A percentile compares a stretch with the other conserved stretches of the same genome.
phyloP scores from a whole-genome alignment of 2,797 vertebrate genomes.

The Phalanger gymnotis region DNA sequence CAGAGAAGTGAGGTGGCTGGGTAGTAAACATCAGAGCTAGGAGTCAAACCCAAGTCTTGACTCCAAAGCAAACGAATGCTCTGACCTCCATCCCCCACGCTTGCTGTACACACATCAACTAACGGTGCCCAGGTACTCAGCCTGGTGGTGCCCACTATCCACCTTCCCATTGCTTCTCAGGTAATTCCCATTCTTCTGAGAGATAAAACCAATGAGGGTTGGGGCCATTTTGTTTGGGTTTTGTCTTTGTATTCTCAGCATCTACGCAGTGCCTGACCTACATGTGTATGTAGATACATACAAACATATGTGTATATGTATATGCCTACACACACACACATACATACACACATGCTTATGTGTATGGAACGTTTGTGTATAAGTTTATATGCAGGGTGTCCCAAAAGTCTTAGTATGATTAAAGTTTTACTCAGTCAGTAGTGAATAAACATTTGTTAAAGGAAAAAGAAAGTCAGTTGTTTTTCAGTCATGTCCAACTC shows the following conservation, averaged over 20 bases:
- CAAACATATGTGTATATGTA: background rate
- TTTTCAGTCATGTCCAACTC: too few relatives aligned
- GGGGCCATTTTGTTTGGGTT: background rate
- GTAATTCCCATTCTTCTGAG: background rate
- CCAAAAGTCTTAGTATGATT: background rate
- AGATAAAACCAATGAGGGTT: background rate
- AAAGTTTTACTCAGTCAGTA: too few relatives aligned
- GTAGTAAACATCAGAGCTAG: background rate
- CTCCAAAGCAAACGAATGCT: background rate
- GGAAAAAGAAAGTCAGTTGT: background rate
- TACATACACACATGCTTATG: background rate
- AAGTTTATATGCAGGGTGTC: background rate
- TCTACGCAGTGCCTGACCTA: background rate
- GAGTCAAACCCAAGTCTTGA: background rate
- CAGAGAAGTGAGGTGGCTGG: background rate
- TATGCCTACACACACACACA: too few relatives aligned
- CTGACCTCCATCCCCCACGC: background rate
- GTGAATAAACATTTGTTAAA: background rate
- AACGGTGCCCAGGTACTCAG: background rate
- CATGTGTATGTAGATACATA: background rate
- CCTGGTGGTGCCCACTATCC: background rate
- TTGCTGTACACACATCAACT: background rate
- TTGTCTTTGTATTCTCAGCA: background rate
- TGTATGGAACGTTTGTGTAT: background rate
- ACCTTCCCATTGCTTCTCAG: background rate